Conservation (phyloP, 2,797 vertebrate species). For the Chelon auratus region DNA sequence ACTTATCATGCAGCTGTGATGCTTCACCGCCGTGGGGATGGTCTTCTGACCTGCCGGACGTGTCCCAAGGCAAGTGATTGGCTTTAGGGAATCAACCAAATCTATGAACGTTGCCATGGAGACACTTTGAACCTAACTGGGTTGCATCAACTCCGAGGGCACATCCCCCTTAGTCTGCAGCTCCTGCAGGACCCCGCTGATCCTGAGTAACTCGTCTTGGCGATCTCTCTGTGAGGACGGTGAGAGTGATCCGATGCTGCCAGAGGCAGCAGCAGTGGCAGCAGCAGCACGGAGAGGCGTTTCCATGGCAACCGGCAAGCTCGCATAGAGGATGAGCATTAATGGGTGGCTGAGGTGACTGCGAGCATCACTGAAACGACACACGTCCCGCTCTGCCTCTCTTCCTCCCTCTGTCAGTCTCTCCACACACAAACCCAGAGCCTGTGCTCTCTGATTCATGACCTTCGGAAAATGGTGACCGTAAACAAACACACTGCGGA, state of each 20-base stretch:
- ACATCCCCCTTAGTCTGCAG: conserved; percentile 1
- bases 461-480: conserved; percentile 42
- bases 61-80: conserved; percentile 10
- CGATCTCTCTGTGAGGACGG: conserved; percentile 28
- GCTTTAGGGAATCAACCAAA: background rate
- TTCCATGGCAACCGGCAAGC: conserved; percentile 78
- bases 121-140: conserved; percentile 34
- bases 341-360: conserved; percentile 52
- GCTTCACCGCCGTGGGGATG: background rate
- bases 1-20: conserved; percentile 14
- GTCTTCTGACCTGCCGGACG: conserved; percentile 5
- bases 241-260: conserved; percentile 41
- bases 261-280: conserved; percentile 12
- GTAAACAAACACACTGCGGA: conserved; percentile 37
- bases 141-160: conserved; percentile 15
- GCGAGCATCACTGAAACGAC: conserved; percentile 52
- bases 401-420: background rate
- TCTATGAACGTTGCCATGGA: conserved; percentile 61
- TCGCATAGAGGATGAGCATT: conserved; percentile 47
- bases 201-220: conserved; percentile 24
- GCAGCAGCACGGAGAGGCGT: conserved; percentile 58
- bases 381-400: conserved; percentile 26
- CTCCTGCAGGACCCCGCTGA: conserved; percentile 23
- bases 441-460: conserved; percentile 37
- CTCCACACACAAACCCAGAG: background rate